Conservation (phyloP, 2,797 vertebrate species). For the Melanotaenia maccullochi region DNA sequence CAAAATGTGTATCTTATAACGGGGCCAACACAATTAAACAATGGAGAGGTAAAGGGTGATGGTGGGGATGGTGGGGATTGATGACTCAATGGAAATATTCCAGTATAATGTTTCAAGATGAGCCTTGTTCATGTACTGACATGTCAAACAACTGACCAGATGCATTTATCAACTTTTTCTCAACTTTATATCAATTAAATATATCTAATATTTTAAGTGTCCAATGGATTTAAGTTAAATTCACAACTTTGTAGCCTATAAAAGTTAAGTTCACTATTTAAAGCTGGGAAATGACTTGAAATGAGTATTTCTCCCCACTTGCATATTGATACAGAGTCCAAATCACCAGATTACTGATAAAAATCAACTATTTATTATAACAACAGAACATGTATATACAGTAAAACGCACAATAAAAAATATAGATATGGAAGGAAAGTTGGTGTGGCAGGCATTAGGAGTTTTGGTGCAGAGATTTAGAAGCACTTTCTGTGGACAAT, state of each 20-base stretch:
- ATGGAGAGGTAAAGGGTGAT: no score
- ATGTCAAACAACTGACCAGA: neutral
- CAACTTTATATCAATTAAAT: neutral
- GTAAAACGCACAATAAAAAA: constrained; percentile 80
- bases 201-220: neutral
- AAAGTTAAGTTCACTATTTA: neutral
- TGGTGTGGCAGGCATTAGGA: constrained; percentile 61
- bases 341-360: constrained; percentile 63
- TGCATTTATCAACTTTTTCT: neutral
- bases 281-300: neutral
- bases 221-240: neutral
- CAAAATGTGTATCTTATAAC: no score
- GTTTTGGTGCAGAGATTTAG: constrained; percentile 82
- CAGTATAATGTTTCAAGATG: no score
- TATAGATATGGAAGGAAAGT: constrained; percentile 60
- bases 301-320: neutral
- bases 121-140: neutral
- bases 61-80: no score
- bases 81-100: no score
- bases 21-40: no score
- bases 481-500: constrained; percentile 99
- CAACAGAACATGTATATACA: constrained; percentile 86
- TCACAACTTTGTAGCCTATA: neutral
- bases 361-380: constrained; percentile 84
- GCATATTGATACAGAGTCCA: constrained; percentile 9